Conservation (phyloP, 2,888 invertebrate genomes). For the Blastobasis adustella region DNA sequence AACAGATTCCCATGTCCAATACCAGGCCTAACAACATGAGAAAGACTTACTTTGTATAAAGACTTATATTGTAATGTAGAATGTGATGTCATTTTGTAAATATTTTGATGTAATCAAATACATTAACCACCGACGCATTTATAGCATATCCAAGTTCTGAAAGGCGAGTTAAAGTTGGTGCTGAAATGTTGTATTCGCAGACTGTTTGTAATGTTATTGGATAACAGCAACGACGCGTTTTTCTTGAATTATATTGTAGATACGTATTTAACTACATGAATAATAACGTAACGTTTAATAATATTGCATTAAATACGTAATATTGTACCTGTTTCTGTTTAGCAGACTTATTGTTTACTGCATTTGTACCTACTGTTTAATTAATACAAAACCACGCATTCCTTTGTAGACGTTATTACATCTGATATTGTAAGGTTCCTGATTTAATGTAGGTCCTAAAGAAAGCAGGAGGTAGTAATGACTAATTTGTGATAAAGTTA, state of each 20-base stretch:
- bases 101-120: conserved; percentile 25
- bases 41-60: conserved; percentile 70
- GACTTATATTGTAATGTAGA: not conserved
- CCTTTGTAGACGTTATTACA: conserved; percentile 23
- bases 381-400: conserved; percentile 36
- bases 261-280: not conserved
- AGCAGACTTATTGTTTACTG: conserved; percentile 3
- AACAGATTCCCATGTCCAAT: conserved; percentile 66
- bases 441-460: conserved; percentile 33
- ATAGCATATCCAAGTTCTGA: conserved; percentile 5
- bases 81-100: conserved; percentile 26
- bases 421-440: conserved; percentile 57
- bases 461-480: conserved; percentile 30
- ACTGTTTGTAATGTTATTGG: not conserved
- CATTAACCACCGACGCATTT: conserved; percentile 9
- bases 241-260: not conserved
- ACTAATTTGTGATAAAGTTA: conserved; percentile 65
- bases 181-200: not conserved
- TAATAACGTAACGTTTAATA: not conserved
- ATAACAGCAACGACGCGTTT: not conserved
- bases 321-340: conserved; percentile 14
- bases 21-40: conserved; percentile 58
- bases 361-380: conserved; percentile 1
- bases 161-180: not conserved
- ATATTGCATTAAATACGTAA: conserved; percentile 14